Evolutionary conservation across 2,888 invertebrate species (phyloP).

Genomic region (Platycheirus rosarum): DNA sequence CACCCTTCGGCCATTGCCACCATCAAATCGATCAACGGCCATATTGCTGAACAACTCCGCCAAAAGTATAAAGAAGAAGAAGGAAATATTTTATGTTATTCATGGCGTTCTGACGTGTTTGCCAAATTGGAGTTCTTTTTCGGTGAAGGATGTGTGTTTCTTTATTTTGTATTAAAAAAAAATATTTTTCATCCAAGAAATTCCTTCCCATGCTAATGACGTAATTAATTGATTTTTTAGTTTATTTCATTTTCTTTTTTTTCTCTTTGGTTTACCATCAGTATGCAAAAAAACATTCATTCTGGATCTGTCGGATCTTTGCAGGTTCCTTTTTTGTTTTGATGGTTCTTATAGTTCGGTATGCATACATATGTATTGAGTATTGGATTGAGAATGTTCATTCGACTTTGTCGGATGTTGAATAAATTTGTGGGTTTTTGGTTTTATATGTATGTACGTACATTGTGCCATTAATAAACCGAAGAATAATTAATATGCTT

Average conservation of each 20-base stretch:
- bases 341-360: constrained; percentile 43
- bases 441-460: neutral
- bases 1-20: constrained; percentile 65
- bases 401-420: constrained; percentile 55
- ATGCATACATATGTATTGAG: neutral
- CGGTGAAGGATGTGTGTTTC: constrained; percentile 57
- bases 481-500: constrained; percentile 64
- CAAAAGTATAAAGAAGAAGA: constrained; percentile 1
- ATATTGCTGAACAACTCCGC: constrained; percentile 37
- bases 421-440: constrained; percentile 30
- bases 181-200: constrained; percentile 32
- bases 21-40: constrained; percentile 65
- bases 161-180: no score
- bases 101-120: constrained; percentile 55
- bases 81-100: constrained; percentile 28
- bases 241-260: constrained; percentile 17
- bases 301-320: constrained; percentile 1
- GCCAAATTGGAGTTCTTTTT: constrained; percentile 53
- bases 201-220: constrained; percentile 63
- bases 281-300: constrained; percentile 24
- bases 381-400: constrained; percentile 7
- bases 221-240: constrained; percentile 67
- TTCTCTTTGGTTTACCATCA: no score
- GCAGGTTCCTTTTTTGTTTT: constrained; percentile 32
- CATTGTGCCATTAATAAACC: constrained; percentile 48